These are phyloP conservation scores for Drosophila prosaltans DNA, from an alignment of 1,140 invertebrate genomes.

Conservation along the genomic window DNA sequence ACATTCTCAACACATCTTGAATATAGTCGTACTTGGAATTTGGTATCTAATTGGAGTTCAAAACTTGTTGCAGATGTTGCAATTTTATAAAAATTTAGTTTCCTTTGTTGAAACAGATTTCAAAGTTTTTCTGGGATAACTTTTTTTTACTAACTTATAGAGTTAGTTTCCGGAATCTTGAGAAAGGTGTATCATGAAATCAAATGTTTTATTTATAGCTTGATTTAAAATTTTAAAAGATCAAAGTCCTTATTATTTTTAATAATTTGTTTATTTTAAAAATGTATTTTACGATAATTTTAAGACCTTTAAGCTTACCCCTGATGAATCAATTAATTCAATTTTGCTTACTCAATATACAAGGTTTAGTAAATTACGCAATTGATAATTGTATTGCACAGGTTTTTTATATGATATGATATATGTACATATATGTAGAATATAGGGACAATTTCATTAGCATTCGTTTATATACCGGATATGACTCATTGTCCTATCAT, in stretches of 20 bases:
- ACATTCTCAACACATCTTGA: too few species aligned
- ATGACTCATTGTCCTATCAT: constrained; percentile 49
- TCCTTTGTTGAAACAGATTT: too few species aligned
- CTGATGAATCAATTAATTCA: constrained; percentile 6
- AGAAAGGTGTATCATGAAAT: too few species aligned
- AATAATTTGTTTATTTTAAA: background rate
- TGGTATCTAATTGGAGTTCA: too few species aligned
- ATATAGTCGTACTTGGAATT: too few species aligned
- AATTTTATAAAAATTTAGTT: too few species aligned
- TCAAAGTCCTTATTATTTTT: background rate
- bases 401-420: background rate
- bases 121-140: too few species aligned
- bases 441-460: constrained; percentile 25
- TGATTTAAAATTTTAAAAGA: too few species aligned
- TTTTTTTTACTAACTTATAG: too few species aligned
- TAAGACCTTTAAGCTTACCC: background rate
- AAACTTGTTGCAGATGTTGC: too few species aligned
- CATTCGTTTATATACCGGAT: constrained; percentile 55
- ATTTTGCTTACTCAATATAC: background rate
- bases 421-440: background rate
- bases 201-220: too few species aligned
- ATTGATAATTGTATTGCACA: background rate
- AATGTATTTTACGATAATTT: background rate
- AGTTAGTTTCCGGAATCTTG: too few species aligned
- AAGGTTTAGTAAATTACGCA: constrained; percentile 4